Conservation (phyloP, 2,888 invertebrate genomes). For the Fragum fragum region DNA sequence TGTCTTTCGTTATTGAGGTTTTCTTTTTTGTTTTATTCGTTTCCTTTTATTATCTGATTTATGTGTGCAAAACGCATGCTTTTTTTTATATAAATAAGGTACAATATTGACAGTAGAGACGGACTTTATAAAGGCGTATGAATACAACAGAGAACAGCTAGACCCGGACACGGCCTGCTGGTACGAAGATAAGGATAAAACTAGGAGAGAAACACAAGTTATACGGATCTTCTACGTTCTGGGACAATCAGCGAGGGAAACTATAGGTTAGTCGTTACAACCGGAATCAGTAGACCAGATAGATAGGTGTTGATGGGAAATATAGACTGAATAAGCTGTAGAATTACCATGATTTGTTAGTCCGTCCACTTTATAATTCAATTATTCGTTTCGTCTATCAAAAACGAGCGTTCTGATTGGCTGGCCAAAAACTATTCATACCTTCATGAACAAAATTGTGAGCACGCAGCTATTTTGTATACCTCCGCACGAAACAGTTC, state of each 20-base stretch:
- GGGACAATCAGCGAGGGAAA: conserved; percentile 77
- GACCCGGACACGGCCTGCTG: conserved; percentile 82
- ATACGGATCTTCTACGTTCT: conserved; percentile 82
- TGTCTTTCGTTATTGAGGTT: background rate
- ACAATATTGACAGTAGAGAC: conserved; percentile 83
- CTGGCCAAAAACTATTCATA: too few species aligned
- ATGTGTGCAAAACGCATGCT: background rate
- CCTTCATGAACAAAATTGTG: too few species aligned
- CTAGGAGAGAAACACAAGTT: conserved; percentile 80
- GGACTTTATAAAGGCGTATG: conserved; percentile 81
- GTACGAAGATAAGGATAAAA: conserved; percentile 77
- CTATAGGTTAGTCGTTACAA: conserved; percentile 79
- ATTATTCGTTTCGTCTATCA: too few species aligned
- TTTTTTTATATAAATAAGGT: conserved; percentile 66
- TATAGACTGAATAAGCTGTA: too few species aligned
- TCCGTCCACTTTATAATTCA: too few species aligned
- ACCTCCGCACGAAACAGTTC: too few species aligned
- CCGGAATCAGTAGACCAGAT: too few species aligned
- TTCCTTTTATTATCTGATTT: background rate
- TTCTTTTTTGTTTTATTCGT: background rate
- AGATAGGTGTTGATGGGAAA: too few species aligned
- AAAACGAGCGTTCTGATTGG: too few species aligned
- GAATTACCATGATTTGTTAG: too few species aligned
- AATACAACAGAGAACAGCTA: conserved; percentile 71
- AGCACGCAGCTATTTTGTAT: too few species aligned